A percentile compares a stretch with the other conserved stretches of the same genome.
These are phyloP conservation scores for Pandemis corylana DNA, from an alignment of 2,888 invertebrate genomes.

Conservation along the genomic window DNA sequence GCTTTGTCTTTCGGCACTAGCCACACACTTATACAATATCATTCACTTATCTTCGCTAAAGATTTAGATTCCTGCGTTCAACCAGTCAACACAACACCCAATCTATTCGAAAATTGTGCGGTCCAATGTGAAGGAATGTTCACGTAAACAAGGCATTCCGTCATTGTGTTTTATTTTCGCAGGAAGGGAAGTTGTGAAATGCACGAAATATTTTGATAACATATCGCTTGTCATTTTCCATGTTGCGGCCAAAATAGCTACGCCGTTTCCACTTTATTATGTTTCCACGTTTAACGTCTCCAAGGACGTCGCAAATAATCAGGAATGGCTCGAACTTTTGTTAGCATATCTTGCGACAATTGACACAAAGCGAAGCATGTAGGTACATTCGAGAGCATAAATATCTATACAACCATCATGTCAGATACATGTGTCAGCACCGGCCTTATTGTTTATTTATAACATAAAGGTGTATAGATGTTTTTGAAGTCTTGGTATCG, in stretches of 20 bases:
- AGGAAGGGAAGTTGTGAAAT: slow-evolving; percentile 37
- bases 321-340: too few species aligned
- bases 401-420: too few species aligned
- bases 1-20: background rate
- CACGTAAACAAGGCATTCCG: slow-evolving; percentile 10
- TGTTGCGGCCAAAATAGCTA: slow-evolving; percentile 21
- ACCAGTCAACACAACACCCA: background rate
- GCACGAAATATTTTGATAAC: slow-evolving; percentile 36
- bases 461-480: too few species aligned
- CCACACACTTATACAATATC: background rate
- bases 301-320: slow-evolving; percentile 10
- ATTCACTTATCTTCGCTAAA: background rate
- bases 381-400: too few species aligned
- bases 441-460: too few species aligned
- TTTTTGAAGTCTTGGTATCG: too few species aligned
- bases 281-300: slow-evolving; percentile 11
- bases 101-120: background rate
- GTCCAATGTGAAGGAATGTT: slow-evolving; percentile 13
- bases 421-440: too few species aligned
- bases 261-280: slow-evolving; percentile 19
- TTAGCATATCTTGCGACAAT: too few species aligned
- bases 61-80: background rate
- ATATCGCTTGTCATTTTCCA: slow-evolving; percentile 37
- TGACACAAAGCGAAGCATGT: too few species aligned
- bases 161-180: slow-evolving; percentile 37